A percentile compares a stretch with the other conserved stretches of the same genome.
These are phyloP conservation scores for Volucella zonaria DNA, from an alignment of 2,888 invertebrate genomes.

Conservation along the genomic window DNA sequence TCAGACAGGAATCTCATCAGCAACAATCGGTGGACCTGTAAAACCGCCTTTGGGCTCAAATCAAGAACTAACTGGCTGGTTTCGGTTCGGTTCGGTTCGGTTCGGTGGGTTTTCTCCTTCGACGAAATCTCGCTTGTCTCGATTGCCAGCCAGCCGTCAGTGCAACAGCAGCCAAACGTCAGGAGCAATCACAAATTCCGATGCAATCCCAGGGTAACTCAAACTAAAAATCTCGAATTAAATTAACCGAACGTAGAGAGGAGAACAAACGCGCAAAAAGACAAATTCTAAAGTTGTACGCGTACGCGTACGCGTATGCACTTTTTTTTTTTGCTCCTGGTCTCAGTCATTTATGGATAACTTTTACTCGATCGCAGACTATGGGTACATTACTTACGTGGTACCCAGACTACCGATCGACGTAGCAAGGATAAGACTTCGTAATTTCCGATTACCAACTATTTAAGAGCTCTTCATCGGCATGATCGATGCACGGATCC, in stretches of 20 bases:
- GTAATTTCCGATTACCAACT: constrained; percentile 72
- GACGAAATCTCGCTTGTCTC: constrained; percentile 53
- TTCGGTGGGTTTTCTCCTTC: constrained; percentile 27
- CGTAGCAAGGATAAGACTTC: constrained; percentile 60
- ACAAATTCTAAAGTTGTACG: constrained; percentile 74
- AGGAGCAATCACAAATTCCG: constrained; percentile 73
- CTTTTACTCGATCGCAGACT: constrained; percentile 60
- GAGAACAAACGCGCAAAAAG: constrained; percentile 51
- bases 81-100: constrained; percentile 35
- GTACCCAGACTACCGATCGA: constrained; percentile 1
- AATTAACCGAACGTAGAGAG: constrained; percentile 69
- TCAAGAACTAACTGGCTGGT: constrained; percentile 39
- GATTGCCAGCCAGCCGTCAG: constrained; percentile 40
- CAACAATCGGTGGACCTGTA: constrained; percentile 57
- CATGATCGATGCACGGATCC: constrained; percentile 68
- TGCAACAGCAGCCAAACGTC: constrained; percentile 52
- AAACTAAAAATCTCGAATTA: constrained; percentile 72
- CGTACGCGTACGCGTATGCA: constrained; percentile 52
- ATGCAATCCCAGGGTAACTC: constrained; percentile 71
- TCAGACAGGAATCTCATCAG: constrained; percentile 72
- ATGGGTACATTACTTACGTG: constrained; percentile 45
- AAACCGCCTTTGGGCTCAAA: constrained; percentile 56
- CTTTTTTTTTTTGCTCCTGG: constrained; percentile 58
- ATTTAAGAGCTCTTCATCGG: constrained; percentile 60
- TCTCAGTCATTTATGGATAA: constrained; percentile 49